These are phyloP conservation scores for Drosophila santomea DNA, from an alignment of 1,140 invertebrate species.

Conservation along the genomic window DNA sequence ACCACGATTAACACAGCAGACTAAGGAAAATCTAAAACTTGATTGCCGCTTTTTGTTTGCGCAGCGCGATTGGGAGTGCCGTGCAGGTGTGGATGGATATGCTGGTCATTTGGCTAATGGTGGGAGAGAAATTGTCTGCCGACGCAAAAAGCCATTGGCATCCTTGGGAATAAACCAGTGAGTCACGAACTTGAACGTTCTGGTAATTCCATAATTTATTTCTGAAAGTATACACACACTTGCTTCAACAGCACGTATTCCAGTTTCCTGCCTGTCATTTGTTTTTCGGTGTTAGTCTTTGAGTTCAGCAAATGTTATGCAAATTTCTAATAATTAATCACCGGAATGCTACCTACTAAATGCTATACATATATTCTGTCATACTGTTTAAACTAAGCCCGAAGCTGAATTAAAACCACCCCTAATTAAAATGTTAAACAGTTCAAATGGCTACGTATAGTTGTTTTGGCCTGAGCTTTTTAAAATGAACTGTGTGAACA, in stretches of 20 bases:
- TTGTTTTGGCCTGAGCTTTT: conserved; percentile 21
- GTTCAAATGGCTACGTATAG: conserved; percentile 41
- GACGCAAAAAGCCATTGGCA: conserved; percentile 18
- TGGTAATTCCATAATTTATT: conserved; percentile 1
- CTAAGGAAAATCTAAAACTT: conserved; percentile 47
- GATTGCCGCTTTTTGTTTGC: conserved; percentile 52
- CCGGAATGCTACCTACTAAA: conserved; percentile 16
- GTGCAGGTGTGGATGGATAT: conserved; percentile 55
- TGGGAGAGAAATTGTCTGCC: conserved; percentile 41
- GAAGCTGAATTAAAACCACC: conserved; percentile 22
- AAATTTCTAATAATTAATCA: conserved; percentile 41
- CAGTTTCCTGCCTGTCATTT: conserved; percentile 39
- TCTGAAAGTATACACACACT: neutral
- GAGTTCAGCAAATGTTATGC: conserved; percentile 38
- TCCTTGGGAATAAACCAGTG: conserved; percentile 21
- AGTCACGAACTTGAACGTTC: neutral
- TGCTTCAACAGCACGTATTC: conserved; percentile 1
- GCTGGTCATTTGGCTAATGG: conserved; percentile 55
- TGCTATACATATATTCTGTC: conserved; percentile 24
- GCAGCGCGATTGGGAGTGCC: conserved; percentile 55
- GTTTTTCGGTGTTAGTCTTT: conserved; percentile 14
- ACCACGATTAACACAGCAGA: conserved; percentile 13
- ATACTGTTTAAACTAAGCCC: conserved; percentile 6
- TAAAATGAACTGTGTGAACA: conserved; percentile 75
- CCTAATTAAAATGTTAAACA: conserved; percentile 69